Evolutionary conservation across 2,797 vertebrate genomes (phyloP).

Genomic region (Sebastes iracundus): DNA sequence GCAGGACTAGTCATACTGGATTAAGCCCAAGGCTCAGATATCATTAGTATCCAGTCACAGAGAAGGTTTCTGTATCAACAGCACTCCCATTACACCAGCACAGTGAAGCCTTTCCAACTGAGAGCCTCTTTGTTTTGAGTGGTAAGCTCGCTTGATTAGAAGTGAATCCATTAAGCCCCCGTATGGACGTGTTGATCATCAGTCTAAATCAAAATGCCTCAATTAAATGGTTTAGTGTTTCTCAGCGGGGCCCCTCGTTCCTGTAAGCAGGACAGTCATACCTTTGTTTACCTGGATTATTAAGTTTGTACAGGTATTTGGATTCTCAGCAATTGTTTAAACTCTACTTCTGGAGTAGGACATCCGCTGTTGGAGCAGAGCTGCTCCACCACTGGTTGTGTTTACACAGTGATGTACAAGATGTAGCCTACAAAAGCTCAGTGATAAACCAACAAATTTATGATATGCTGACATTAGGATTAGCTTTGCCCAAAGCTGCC

Average conservation of each 20-base stretch:
- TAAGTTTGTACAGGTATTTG: neutral
- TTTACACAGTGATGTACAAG: slow-evolving; percentile 23
- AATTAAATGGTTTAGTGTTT: slow-evolving; percentile 53
- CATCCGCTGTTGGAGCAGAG: neutral
- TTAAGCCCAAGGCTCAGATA: slow-evolving; percentile 55
- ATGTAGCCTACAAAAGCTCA: neutral
- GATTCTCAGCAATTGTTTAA: neutral
- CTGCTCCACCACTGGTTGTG: neutral
- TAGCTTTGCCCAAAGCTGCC: neutral
- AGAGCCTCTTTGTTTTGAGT: slow-evolving; percentile 59
- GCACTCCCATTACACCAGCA: slow-evolving; percentile 53
- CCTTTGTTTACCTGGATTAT: slow-evolving; percentile 47
- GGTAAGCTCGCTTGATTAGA: slow-evolving; percentile 44
- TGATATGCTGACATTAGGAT: slow-evolving; percentile 2
- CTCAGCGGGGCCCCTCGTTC: slow-evolving; percentile 9
- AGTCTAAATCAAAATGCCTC: slow-evolving; percentile 45
- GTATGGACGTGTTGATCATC: slow-evolving; percentile 55
- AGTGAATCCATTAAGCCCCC: slow-evolving; percentile 61
- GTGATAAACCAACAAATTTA: slow-evolving; percentile 5
- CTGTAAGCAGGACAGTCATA: slow-evolving; percentile 17
- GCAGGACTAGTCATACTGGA: slow-evolving; percentile 42
- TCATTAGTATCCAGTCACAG: slow-evolving; percentile 49
- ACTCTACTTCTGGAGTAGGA: neutral
- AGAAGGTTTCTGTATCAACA: slow-evolving; percentile 53
- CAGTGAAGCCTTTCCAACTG: slow-evolving; percentile 43